Conservation (phyloP, 1,140 invertebrate genomes). For the Campoletis sonorensis region DNA sequence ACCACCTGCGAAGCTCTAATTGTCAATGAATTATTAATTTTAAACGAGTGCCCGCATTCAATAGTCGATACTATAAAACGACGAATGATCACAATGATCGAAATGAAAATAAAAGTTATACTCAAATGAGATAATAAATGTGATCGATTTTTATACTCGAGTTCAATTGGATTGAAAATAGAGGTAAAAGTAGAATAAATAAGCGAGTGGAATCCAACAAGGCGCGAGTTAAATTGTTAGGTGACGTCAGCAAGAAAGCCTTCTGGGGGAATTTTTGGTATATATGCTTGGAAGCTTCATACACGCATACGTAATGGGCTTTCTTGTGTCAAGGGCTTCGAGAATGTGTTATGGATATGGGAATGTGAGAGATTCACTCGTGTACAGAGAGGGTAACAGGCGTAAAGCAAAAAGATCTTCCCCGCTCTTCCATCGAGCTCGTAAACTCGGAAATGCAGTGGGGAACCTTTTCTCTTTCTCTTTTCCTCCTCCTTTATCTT, state of each 20-base stretch:
- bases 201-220: slow-evolving; percentile 57
- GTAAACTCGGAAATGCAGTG: slow-evolving; percentile 66
- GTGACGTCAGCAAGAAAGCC: slow-evolving; percentile 65
- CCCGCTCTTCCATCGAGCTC: slow-evolving; percentile 62
- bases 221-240: slow-evolving; percentile 71
- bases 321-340: slow-evolving; percentile 46
- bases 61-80: not conserved
- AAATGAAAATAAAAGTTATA: not conserved
- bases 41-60: not conserved
- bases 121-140: not conserved
- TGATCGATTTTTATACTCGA: too few relatives aligned
- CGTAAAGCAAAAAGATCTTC: slow-evolving; percentile 53
- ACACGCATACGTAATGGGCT: slow-evolving; percentile 46
- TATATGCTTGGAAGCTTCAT: not conserved
- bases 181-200: not conserved
- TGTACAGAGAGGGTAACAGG: slow-evolving; percentile 12
- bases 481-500: not conserved
- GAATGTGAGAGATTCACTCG: not conserved
- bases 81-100: too few relatives aligned
- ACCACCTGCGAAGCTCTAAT: slow-evolving; percentile 71
- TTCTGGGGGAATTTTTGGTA: slow-evolving; percentile 34
- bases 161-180: too few relatives aligned
- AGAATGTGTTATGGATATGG: slow-evolving; percentile 28
- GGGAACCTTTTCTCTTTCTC: slow-evolving; percentile 35
- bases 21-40: slow-evolving; percentile 70